Conservation (phyloP, 2,888 invertebrate genomes). For the Camptogramma bilineatum region DNA sequence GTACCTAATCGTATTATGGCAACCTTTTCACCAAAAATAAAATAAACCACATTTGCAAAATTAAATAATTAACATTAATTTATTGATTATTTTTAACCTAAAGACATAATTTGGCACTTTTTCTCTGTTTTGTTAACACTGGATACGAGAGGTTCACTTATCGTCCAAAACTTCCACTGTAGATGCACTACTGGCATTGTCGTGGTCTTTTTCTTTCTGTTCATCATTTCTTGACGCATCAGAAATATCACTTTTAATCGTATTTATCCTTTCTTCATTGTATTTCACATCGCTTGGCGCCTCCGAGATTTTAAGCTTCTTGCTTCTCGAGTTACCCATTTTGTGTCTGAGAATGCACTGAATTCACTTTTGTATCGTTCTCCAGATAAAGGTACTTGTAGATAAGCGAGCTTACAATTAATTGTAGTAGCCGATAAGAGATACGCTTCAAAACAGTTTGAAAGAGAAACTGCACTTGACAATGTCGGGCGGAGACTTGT, state of each 20-base stretch:
- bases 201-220: conserved; percentile 66
- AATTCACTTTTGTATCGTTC: conserved; percentile 45
- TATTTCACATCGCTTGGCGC: conserved; percentile 52
- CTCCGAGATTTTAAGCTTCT: conserved; percentile 75
- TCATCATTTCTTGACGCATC: conserved; percentile 48
- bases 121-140: conserved; percentile 9
- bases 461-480: conserved; percentile 71
- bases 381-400: conserved; percentile 29
- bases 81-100: conserved; percentile 13
- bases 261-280: conserved; percentile 65
- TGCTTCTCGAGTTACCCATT: conserved; percentile 79
- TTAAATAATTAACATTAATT: conserved; percentile 8
- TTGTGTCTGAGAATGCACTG: conserved; percentile 53
- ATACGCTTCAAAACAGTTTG: conserved; percentile 65
- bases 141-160: conserved; percentile 59
- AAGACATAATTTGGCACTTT: conserved; percentile 28
- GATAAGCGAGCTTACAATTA: conserved; percentile 45
- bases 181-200: conserved; percentile 79
- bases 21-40: no score
- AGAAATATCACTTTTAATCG: conserved; percentile 66
- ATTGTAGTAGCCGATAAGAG: conserved; percentile 43
- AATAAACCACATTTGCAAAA: conserved; percentile 3
- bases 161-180: conserved; percentile 80
- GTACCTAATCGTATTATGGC: no score
- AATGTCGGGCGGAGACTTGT: conserved; percentile 51